Evolutionary conservation across 2,797 vertebrate species (phyloP), one percentile per base, ranked within the genome.

Genomic region (Acanthurus leucopareius): DNA sequence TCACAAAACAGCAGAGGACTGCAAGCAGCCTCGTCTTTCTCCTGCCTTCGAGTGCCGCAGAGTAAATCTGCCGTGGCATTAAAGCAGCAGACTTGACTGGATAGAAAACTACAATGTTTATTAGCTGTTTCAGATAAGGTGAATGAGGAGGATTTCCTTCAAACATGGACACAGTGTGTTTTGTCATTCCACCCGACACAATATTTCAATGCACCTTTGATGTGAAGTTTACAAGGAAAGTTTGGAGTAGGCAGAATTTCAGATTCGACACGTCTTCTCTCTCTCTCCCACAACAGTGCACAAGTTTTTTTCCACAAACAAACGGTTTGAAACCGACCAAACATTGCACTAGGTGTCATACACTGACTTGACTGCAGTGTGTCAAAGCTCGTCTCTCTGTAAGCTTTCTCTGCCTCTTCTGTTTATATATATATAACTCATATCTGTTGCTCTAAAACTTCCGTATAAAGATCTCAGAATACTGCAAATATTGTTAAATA

Each of bases 1-100:
- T 88, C 88, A 78, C 83, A 32, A 86, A 73, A 78, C 62, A 79
- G 62, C 69, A 70, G 52, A 64, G 57, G 76, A 73, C 79, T 79
- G 71, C 87, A 80, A 88, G 82, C 83, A 77, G 77, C 73, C 72
- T 75, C 54, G 71, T 84, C 71, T 79, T 40, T 61, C 74, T 73
- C 51, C 61, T 54, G 69, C 48, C 64, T 85, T 63, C 6, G 44
- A 76, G 69, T 69, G 79, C 83, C 61, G 69, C 13, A 10, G 66
- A 68, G 70, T 80, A 84, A 82, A 80, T 79, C 80, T 77, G 60
- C 67, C 1, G 5, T 49, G 57, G 63, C 48, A 57, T 77, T 70
- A 87, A 79, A 61, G 67, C 64, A 68, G 53, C 52, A 65, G 45
- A 77, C 59, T 22, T 47, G 52, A 57, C 57, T 75, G 57, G 73